Base-by-base conservation (phyloP, 2,888 invertebrate genomes). In the Amphiduros pacificus region DNA sequence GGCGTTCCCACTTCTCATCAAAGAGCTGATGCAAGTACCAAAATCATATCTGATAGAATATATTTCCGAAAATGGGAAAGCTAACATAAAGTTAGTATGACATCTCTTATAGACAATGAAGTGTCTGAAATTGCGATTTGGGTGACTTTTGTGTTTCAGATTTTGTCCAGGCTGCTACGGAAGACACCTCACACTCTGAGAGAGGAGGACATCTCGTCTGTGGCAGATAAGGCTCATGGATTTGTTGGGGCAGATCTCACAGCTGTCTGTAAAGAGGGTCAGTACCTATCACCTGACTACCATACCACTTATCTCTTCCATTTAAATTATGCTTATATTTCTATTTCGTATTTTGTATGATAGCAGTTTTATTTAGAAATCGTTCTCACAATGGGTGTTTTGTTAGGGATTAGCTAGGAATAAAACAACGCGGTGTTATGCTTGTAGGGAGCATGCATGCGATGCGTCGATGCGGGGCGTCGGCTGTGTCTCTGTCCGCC, bases 181-280 rank as follows among this genome's bases (percentile, higher is more conserved):
- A 85, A 84, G 60, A 78, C 88, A 2, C 82, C 86, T 0, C 87
- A 89, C 73, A 81, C 80, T 61, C 77, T 93, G 27, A 83, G 78
- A 2, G 76, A 83, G 0, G 79, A 85, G 6, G 87, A 90, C 26
- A 80, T 92, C 9, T 83, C 86, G 64, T 80, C 63, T 0, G 86
- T 94, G 58, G 88, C 93, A 0, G 86, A 87, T 64, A 83, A 87
- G 51, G 90, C 93, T 5, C 94, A 95, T 81, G 95, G 94, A 0
- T 95, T 90, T 85, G 94, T 95, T 1, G 94, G 92, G 5, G 91
- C 92, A 0, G 95, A 96, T 85, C 84, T 96, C 55, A 87, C 88
- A 0, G 89, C 89, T 63, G 84, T 94, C 1, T 89, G 91, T 69
- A 89, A 90, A 9, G 88, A 90, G 73, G 80, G 78, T 78, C 52